Conservation (phyloP, 1,140 invertebrate species). For the Caerostris darwini region DNA sequence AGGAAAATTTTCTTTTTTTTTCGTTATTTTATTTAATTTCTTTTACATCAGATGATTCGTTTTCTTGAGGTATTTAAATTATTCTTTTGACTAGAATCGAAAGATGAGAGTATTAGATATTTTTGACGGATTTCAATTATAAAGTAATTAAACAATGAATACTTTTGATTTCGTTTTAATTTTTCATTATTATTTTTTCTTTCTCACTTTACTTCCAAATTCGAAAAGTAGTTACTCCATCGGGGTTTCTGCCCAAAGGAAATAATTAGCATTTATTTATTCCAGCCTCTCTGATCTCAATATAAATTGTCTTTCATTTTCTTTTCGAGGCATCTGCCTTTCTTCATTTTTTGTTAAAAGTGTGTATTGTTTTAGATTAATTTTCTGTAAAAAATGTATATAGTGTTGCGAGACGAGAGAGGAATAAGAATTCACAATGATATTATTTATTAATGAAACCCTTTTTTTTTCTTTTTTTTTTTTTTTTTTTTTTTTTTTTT, state of each 20-base stretch:
- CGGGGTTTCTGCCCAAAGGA: no score
- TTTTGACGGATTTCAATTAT: conserved; percentile 58
- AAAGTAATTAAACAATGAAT: conserved; percentile 67
- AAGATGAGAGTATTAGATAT: conserved; percentile 31
- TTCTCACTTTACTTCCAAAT: not conserved
- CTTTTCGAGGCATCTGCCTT: not conserved
- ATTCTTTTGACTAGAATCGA: not conserved
- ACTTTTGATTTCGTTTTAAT: not conserved
- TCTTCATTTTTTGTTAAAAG: no score
- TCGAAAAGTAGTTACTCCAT: not conserved
- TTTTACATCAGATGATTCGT: not conserved
- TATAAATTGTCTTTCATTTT: not conserved
- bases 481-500: no score
- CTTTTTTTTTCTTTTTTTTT: no score
- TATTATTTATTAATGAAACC: no score
- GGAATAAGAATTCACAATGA: no score
- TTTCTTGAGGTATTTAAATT: conserved; percentile 49
- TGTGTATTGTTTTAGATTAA: no score
- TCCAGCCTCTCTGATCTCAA: not conserved
- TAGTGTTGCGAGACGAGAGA: no score
- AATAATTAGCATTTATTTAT: not conserved
- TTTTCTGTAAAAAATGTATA: no score
- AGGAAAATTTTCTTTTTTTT: not conserved
- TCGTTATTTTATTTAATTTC: not conserved
- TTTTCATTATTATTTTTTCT: not conserved